Percentiles rank a stretch among this genome's conserved stretches.
Conservation (phyloP, 2,888 invertebrate genomes). For the Seira musarum region DNA sequence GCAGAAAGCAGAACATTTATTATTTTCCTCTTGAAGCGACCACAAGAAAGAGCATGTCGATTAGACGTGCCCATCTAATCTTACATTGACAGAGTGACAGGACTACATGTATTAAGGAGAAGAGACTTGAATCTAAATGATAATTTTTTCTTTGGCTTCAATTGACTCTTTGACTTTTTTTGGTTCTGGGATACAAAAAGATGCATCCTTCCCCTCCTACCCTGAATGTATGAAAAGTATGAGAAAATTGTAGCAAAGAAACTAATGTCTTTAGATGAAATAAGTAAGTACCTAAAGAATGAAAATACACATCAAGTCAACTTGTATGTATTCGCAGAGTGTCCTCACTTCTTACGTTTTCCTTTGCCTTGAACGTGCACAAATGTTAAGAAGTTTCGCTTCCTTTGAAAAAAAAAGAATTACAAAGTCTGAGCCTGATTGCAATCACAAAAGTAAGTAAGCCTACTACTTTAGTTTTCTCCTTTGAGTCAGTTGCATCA, state of each 20-base stretch:
- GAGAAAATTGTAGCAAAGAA: neutral
- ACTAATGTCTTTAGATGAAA: constrained; percentile 38
- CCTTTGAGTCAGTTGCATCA: neutral
- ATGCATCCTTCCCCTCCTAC: no score
- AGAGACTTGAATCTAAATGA: constrained; percentile 50
- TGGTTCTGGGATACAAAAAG: neutral
- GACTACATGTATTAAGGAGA: constrained; percentile 44
- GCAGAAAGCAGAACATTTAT: neutral
- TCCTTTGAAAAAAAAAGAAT: neutral
- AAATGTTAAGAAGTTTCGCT: neutral
- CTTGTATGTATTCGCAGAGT: neutral
- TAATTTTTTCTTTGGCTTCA: constrained; percentile 28
- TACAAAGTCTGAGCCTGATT: neutral
- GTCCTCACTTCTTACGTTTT: neutral
- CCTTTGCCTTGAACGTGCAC: neutral
- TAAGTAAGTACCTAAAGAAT: neutral
- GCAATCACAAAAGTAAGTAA: neutral
- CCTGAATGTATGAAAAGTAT: constrained; percentile 14
- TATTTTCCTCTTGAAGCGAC: neutral
- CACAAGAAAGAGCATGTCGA: constrained; percentile 53
- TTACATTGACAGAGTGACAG: constrained; percentile 53
- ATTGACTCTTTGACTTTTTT: neutral
- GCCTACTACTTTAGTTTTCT: neutral
- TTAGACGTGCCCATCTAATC: constrained; percentile 56
- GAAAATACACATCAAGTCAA: neutral